Base-by-base conservation (phyloP, 2,888 invertebrate species). In the Aphidius colemani region DNA sequence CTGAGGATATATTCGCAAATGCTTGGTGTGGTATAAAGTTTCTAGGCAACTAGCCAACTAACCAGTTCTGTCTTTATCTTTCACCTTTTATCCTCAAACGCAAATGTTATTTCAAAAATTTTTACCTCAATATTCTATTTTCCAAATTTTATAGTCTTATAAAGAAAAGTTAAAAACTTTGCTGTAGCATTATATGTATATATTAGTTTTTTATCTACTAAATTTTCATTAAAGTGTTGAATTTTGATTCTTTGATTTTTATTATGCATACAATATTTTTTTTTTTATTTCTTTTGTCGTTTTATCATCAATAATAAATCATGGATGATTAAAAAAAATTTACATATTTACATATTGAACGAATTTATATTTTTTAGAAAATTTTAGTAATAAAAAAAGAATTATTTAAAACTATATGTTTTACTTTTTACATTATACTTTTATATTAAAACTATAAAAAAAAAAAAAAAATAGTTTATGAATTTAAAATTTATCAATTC, bases 1-100 rank as follows among this genome's bases (percentile, higher is more conserved):
- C 45, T 43, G 57, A 18, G 57, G 57, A 39, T 10, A n/a, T n/a
- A 11, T 30, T n/a, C 39, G 46, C 46, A n/a, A 11, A n/a, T 11
- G 39, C 39, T 11, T 61, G 58, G 51, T 50, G 51, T 63, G 50
- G 50, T 39, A 46, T 46, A 64, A 64, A 64, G 56, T 64, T 64
- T 64, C 61, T 61, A 60, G 64, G 64, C 64, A 49, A 40, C 45
- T 56, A 50, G 64, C 60, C 64, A 61, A 60, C 40, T 49, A 11
- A 10, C 57, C 5, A 30, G 4, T 3, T 30, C 30, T 30, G 30
- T 30, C 60, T 51, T 61, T 57, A 57, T 57, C 57, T 57, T 30
- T 57, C 46, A 57, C 64, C 61, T 60, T 64, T 64, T 61, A 51
- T 57, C 45, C 55, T 45, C 7, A 44, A 11, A 61, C 53, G 53